A percentile compares a stretch with the other conserved stretches of the same genome.
Evolutionary conservation across 2,888 invertebrate genomes (phyloP).

Genomic region (Drosophila meridiana): DNA sequence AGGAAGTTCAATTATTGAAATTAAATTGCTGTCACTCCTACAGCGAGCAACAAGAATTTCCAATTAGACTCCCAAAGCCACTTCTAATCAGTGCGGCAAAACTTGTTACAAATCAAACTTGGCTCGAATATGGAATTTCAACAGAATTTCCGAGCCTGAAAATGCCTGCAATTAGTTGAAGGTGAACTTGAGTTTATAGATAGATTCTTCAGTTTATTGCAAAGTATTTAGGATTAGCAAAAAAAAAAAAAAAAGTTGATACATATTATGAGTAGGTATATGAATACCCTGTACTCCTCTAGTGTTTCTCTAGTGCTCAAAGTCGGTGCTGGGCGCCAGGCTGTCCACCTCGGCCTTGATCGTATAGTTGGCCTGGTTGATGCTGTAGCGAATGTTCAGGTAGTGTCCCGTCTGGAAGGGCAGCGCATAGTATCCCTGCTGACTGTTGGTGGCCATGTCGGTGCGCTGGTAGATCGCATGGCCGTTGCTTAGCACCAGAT

Average conservation of each 20-base stretch:
- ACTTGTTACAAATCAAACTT: neutral
- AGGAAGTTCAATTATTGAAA: conserved; percentile 55
- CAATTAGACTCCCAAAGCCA: neutral
- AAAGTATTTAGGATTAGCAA: neutral
- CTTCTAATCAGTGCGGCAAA: neutral
- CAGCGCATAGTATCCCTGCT: conserved; percentile 64
- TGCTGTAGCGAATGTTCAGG: conserved; percentile 70
- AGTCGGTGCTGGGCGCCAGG: conserved; percentile 57
- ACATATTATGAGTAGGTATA: neutral
- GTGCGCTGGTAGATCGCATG: conserved; percentile 69
- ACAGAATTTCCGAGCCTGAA: neutral
- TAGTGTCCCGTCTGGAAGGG: conserved; percentile 60
- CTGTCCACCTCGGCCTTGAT: conserved; percentile 74
- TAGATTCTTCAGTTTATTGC: neutral
- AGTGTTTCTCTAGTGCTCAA: conserved; percentile 30
- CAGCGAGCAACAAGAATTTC: neutral
- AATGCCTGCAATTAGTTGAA: neutral
- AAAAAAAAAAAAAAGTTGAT: neutral
- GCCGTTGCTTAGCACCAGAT: conserved; percentile 69
- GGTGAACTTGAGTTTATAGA: neutral
- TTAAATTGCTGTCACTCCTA: conserved; percentile 11
- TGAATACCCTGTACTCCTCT: no score
- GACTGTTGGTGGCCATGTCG: conserved; percentile 37
- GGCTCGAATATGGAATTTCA: neutral
- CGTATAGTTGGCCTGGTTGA: conserved; percentile 75